These are phyloP conservation scores for Pteromalus puparum DNA, from an alignment of 1,140 invertebrate genomes.

Conservation along the genomic window DNA sequence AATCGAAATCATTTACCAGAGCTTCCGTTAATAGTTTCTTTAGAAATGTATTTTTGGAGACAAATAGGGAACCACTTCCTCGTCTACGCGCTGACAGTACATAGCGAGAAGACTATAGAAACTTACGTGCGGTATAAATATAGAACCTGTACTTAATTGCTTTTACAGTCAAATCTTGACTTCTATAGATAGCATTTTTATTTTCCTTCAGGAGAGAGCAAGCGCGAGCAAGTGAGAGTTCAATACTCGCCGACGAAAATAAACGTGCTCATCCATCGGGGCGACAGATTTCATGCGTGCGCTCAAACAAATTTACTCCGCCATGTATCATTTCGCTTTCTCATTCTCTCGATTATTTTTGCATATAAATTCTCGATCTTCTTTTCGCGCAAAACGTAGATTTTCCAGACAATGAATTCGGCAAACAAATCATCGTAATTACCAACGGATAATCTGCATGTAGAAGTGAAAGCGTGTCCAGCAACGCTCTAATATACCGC, in stretches of 20 bases:
- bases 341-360: too few relatives aligned
- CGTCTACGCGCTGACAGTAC: background rate
- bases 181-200: slow-evolving; percentile 27
- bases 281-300: background rate
- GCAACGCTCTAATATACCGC: too few relatives aligned
- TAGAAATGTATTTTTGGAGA: slow-evolving; percentile 17
- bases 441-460: background rate
- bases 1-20: background rate
- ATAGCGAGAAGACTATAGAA: background rate
- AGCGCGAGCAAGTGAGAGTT: background rate
- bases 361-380: too few relatives aligned
- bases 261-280: background rate
- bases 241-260: slow-evolving; percentile 30
- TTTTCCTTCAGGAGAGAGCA: background rate
- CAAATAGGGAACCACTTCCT: background rate
- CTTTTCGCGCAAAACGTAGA: background rate
- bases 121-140: slow-evolving; percentile 5
- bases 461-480: background rate
- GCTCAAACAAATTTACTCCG: too few relatives aligned
- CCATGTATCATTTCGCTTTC: too few relatives aligned
- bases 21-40: slow-evolving; percentile 5
- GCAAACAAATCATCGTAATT: background rate
- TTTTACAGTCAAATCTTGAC: background rate
- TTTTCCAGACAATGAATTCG: background rate
- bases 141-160: background rate